phyloP scores from a whole-genome alignment of 35 echinoderm and acorn worm genomes.

The Heliocidaris tuberculata region DNA sequence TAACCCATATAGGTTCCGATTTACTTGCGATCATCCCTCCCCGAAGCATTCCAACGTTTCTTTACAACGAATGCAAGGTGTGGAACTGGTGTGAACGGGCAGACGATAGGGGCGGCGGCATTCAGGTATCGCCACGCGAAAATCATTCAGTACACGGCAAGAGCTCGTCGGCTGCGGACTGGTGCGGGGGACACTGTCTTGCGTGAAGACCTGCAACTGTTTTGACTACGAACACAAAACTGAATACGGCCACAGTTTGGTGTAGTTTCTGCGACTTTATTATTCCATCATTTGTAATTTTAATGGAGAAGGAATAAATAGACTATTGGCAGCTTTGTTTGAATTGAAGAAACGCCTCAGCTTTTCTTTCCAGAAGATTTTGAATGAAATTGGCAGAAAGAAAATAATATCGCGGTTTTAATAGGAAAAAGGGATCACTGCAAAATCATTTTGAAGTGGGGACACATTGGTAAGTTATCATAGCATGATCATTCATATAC shows the following conservation, averaged over 20 bases:
- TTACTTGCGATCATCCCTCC: not conserved
- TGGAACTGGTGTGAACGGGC: not conserved
- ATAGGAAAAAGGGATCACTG: no score
- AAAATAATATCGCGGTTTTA: no score
- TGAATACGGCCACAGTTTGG: not conserved
- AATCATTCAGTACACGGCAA: not conserved
- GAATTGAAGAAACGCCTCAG: not conserved
- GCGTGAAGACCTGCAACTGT: not conserved
- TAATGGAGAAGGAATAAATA: not conserved
- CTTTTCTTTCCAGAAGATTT: no score
- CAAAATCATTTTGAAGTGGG: no score
- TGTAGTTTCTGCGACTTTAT: not conserved
- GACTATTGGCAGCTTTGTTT: not conserved
- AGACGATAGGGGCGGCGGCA: not conserved
- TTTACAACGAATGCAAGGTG: not conserved
- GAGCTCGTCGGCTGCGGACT: not conserved
- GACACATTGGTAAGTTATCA: no score
- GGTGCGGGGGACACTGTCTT: not conserved
- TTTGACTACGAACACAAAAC: not conserved
- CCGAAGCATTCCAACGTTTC: not conserved
- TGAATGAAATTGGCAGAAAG: no score
- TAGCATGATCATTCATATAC: no score
- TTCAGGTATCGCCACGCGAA: not conserved
- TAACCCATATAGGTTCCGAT: not conserved
- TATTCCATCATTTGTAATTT: not conserved